Evolutionary conservation across 2,113 vertebrate genomes (phyloP).

Genomic region (Oncorhynchus masou): DNA sequence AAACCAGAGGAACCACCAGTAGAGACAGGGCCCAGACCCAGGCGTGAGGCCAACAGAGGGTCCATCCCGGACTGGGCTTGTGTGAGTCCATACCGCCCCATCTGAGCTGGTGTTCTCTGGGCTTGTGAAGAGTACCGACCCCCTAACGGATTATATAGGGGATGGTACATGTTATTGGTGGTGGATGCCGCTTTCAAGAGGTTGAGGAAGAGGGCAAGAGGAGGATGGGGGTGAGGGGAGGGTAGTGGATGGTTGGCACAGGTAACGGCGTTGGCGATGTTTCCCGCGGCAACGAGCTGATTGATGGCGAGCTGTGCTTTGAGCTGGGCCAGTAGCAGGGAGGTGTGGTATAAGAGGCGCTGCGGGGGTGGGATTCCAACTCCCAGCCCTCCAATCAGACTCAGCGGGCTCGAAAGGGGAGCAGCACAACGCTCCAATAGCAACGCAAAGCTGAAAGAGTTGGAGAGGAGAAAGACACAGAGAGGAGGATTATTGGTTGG

Average conservation of each 20-base stretch:
- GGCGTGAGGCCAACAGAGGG: slow-evolving; percentile 51
- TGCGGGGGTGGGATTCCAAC: too few species aligned
- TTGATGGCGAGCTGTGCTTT: slow-evolving; percentile 84
- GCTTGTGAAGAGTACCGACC: slow-evolving; percentile 70
- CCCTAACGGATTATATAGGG: slow-evolving; percentile 82
- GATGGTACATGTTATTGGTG: slow-evolving; percentile 71
- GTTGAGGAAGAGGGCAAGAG: slow-evolving; percentile 77
- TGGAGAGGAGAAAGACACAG: slow-evolving; percentile 33
- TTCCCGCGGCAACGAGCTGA: slow-evolving; percentile 58
- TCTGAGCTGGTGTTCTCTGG: slow-evolving; percentile 64
- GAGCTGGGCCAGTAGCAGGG: slow-evolving; percentile 86
- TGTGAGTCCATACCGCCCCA: slow-evolving; percentile 36
- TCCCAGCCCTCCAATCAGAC: slow-evolving; percentile 46
- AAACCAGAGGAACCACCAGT: slow-evolving; percentile 12
- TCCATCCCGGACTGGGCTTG: slow-evolving; percentile 73
- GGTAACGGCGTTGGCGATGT: slow-evolving; percentile 38
- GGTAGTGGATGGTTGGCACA: slow-evolving; percentile 46
- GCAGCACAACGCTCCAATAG: slow-evolving; percentile 85
- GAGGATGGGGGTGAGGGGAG: slow-evolving; percentile 46
- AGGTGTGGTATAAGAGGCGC: slow-evolving; percentile 81
- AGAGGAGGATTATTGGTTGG: slow-evolving; percentile 74
- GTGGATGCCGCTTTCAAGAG: slow-evolving; percentile 79
- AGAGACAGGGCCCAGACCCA: slow-evolving; percentile 52
- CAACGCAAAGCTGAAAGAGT: slow-evolving; percentile 90
- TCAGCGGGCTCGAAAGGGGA: slow-evolving; percentile 54